A percentile compares a stretch with the other conserved stretches of the same genome.
These are phyloP conservation scores for Limenitis camilla DNA, from an alignment of 2,888 invertebrate genomes.

Conservation along the genomic window DNA sequence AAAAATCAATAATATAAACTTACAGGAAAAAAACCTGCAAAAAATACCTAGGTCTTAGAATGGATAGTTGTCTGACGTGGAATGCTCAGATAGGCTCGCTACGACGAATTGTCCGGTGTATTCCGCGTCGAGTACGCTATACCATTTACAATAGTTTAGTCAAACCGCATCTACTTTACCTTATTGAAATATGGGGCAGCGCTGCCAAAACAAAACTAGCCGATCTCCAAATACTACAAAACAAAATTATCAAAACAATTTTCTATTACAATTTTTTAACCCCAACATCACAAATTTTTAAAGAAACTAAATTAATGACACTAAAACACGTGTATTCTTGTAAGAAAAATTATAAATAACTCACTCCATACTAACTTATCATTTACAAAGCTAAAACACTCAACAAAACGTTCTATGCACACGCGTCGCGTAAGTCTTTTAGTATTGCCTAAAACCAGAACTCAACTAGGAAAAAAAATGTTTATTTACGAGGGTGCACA, in stretches of 20 bases:
- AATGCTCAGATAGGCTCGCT: not conserved
- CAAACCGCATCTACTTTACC: too few relatives aligned
- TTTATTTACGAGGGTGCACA: not conserved
- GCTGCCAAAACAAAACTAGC: not conserved
- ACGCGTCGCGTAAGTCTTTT: slow-evolving; percentile 3
- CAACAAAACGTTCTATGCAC: not conserved
- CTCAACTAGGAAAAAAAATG: not conserved
- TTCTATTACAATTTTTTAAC: slow-evolving; percentile 15
- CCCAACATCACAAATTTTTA: slow-evolving; percentile 9
- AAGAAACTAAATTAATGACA: slow-evolving; percentile 15
- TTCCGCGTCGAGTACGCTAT: too few relatives aligned
- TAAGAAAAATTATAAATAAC: slow-evolving; percentile 10
- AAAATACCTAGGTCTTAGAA: slow-evolving; percentile 6
- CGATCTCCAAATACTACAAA: not conserved
- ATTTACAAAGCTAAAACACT: slow-evolving; percentile 1
- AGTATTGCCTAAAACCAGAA: slow-evolving; percentile 3
- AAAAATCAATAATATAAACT: slow-evolving; percentile 3
- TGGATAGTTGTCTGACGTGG: slow-evolving; percentile 5
- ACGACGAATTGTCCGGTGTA: too few relatives aligned
- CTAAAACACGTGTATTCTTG: slow-evolving; percentile 10
- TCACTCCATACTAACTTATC: slow-evolving; percentile 8
- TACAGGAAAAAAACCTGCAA: not conserved
- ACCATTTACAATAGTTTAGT: too few relatives aligned
- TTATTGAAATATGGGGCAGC: slow-evolving; percentile 1
- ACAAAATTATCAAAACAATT: slow-evolving; percentile 8